A percentile compares a stretch with the other conserved stretches of the same genome.
Evolutionary conservation across 2,113 vertebrate species (phyloP).

Genomic region (Caranx melampygus): DNA sequence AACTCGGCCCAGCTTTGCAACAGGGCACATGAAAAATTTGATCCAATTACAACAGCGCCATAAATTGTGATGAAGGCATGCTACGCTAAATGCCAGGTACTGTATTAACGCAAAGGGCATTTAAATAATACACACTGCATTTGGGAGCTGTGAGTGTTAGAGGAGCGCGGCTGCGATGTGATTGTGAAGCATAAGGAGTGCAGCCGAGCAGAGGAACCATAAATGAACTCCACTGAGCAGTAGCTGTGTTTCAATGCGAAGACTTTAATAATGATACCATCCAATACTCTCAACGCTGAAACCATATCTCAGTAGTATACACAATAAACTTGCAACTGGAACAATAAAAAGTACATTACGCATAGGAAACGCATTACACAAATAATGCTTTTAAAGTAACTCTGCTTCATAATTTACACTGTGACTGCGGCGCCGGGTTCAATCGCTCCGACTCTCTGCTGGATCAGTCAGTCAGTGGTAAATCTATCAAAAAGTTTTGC

Average conservation of each 20-base stretch:
- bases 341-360: conserved; percentile 26
- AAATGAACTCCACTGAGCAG: conserved; percentile 57
- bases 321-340: conserved; percentile 27
- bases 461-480: conserved; percentile 22
- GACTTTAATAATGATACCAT: conserved; percentile 44
- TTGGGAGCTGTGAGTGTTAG: conserved; percentile 34
- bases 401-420: conserved; percentile 24
- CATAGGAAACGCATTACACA: background rate
- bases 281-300: conserved; percentile 25
- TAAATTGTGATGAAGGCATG: conserved; percentile 52
- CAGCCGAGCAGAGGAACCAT: conserved; percentile 33
- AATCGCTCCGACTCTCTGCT: background rate
- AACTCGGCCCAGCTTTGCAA: conserved; percentile 27
- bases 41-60: conserved; percentile 48
- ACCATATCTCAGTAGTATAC: conserved; percentile 1
- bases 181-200: conserved; percentile 45
- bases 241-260: conserved; percentile 37
- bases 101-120: conserved; percentile 55
- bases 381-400: background rate
- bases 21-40: conserved; percentile 14
- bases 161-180: conserved; percentile 12
- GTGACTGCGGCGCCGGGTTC: background rate
- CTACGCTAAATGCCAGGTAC: conserved; percentile 54
- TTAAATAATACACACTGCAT: conserved; percentile 52
- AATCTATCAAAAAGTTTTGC: conserved; percentile 1